Evolutionary conservation across 2,888 invertebrate genomes (phyloP).

Genomic region (Spilosoma lubricipeda): DNA sequence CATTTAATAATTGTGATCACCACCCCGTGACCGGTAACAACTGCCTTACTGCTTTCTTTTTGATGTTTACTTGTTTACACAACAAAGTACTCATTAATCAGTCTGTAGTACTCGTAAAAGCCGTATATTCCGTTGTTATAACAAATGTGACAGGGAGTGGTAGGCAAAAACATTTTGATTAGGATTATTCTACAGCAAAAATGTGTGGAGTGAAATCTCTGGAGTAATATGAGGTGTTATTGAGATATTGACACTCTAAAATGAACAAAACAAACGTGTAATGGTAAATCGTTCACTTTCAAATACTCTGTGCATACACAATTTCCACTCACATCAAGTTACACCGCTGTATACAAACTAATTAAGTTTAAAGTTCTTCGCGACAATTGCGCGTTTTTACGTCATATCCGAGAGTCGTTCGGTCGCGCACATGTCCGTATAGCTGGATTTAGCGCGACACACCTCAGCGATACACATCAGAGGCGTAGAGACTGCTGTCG

Average conservation of each 20-base stretch:
- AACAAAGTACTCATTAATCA: neutral
- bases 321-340: neutral
- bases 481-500: neutral
- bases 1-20: neutral
- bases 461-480: neutral
- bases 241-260: constrained; percentile 6
- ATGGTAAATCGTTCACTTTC: neutral
- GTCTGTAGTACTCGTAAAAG: neutral
- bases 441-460: neutral
- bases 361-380: neutral
- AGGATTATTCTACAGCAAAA: constrained; percentile 1
- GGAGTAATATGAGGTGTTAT: neutral
- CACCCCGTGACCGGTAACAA: neutral
- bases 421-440: neutral
- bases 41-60: neutral
- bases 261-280: constrained; percentile 19
- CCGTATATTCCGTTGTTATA: neutral
- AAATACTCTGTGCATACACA: neutral
- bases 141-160: neutral
- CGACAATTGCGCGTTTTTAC: neutral
- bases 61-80: neutral
- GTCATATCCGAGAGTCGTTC: neutral
- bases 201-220: neutral
- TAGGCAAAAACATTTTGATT: neutral
- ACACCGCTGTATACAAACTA: constrained; percentile 25